phyloP scores from a whole-genome alignment of 2,888 invertebrate genomes.

The Didymodactylos carnosus region DNA sequence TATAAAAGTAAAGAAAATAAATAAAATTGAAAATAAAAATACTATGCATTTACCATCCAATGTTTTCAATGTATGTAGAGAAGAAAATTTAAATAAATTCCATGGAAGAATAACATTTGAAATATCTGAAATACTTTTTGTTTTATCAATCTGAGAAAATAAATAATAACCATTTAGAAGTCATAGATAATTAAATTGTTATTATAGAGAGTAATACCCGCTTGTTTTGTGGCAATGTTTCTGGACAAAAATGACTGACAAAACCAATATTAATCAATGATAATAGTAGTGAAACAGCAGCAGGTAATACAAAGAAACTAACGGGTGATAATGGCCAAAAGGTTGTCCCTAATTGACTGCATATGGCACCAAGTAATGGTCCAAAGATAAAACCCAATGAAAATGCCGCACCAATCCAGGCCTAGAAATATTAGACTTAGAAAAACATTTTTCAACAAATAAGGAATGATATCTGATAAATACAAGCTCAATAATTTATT shows the following conservation, averaged over 20 bases:
- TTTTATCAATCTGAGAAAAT: not conserved
- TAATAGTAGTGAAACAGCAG: conserved; percentile 38
- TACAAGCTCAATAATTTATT: too few relatives aligned
- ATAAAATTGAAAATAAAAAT: too few relatives aligned
- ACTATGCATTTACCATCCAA: too few relatives aligned
- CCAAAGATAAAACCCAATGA: conserved; percentile 91
- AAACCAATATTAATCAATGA: conserved; percentile 57
- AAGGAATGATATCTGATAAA: too few relatives aligned
- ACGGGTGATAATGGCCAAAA: conserved; percentile 4
- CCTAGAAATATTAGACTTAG: conserved; percentile 44
- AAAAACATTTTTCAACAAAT: not conserved
- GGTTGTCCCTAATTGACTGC: conserved; percentile 44
- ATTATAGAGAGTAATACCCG: conserved; percentile 23
- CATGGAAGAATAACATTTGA: not conserved
- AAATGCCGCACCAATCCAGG: conserved; percentile 86
- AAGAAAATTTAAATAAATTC: not conserved
- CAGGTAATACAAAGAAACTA: not conserved
- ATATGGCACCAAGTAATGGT: conserved; percentile 74
- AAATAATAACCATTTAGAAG: not conserved
- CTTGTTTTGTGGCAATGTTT: conserved; percentile 55
- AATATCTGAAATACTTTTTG: not conserved
- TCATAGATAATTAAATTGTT: not conserved
- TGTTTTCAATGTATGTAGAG: not conserved
- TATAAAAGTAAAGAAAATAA: too few relatives aligned
- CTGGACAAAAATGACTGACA: conserved; percentile 52